These are phyloP conservation scores for Cavia porcellus DNA, from an alignment of 2,113 vertebrate species.

Conservation along the genomic window DNA sequence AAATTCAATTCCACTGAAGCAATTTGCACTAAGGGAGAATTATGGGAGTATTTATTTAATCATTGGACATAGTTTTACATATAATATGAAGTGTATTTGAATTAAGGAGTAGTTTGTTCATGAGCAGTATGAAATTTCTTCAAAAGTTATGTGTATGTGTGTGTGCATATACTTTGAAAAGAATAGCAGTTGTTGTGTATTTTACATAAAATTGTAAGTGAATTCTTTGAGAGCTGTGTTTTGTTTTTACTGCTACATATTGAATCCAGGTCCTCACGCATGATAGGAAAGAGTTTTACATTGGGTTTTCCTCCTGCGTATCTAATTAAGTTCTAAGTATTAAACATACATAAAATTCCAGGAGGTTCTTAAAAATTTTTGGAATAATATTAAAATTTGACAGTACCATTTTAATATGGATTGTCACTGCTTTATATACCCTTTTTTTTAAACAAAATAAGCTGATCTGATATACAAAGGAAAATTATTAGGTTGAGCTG, in stretches of 20 bases:
- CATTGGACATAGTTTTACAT: background rate
- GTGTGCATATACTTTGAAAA: background rate
- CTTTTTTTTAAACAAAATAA: slow-evolving; percentile 40
- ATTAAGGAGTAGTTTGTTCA: background rate
- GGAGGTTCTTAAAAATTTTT: background rate
- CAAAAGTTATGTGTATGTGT: background rate
- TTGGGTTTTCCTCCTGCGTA: background rate
- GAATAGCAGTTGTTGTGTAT: background rate
- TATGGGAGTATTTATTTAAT: background rate
- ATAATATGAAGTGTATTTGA: background rate
- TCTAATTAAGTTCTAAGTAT: background rate
- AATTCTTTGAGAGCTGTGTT: background rate
- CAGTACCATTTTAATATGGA: background rate
- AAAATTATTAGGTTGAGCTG: slow-evolving; percentile 13
- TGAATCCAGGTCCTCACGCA: background rate
- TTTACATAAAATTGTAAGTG: background rate
- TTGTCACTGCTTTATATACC: background rate
- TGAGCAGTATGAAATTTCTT: background rate
- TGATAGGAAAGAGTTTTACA: background rate
- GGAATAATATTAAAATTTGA: background rate
- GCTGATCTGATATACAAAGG: background rate
- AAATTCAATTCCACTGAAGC: background rate
- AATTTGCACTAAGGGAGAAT: background rate
- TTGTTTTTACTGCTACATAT: background rate
- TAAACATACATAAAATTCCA: background rate